phyloP scores from a whole-genome alignment of 2,888 invertebrate genomes.

The Cryptocephalus primarius region DNA sequence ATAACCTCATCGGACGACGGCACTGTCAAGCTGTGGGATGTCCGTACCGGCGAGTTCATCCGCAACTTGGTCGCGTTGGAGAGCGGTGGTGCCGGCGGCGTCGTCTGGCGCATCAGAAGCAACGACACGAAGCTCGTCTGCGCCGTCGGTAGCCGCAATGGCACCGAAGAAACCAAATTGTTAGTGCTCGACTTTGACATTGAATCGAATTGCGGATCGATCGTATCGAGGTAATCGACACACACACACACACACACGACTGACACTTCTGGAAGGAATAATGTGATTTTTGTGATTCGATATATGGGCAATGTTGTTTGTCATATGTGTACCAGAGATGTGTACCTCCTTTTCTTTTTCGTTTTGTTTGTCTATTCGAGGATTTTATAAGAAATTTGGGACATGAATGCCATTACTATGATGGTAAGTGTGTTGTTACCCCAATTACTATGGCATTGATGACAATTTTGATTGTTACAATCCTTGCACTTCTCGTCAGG shows the following conservation, averaged over 20 bases:
- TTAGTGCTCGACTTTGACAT: slow-evolving; percentile 95
- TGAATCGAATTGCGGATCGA: slow-evolving; percentile 33
- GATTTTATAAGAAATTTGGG: no score
- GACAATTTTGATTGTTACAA: no score
- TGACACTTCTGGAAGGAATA: no score
- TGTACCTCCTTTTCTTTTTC: no score
- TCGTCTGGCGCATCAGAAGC: slow-evolving; percentile 95
- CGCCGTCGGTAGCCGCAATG: slow-evolving; percentile 96
- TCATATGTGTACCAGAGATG: no score
- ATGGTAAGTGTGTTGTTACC: no score
- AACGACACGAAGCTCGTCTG: slow-evolving; percentile 95
- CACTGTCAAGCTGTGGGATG: slow-evolving; percentile 98
- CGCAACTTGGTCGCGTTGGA: slow-evolving; percentile 88
- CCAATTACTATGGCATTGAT: no score
- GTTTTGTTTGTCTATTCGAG: no score
- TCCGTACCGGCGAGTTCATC: slow-evolving; percentile 91
- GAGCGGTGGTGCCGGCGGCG: slow-evolving; percentile 95
- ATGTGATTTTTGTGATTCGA: neutral
- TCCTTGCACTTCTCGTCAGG: no score
- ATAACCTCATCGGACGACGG: slow-evolving; percentile 99
- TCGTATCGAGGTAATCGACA: neutral
- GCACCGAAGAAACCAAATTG: slow-evolving; percentile 97
- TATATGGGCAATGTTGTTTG: neutral
- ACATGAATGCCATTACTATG: no score
- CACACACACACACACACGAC: no score